Conservation (phyloP, 1,140 invertebrate genomes). For the Sesamia nonagrioides region DNA sequence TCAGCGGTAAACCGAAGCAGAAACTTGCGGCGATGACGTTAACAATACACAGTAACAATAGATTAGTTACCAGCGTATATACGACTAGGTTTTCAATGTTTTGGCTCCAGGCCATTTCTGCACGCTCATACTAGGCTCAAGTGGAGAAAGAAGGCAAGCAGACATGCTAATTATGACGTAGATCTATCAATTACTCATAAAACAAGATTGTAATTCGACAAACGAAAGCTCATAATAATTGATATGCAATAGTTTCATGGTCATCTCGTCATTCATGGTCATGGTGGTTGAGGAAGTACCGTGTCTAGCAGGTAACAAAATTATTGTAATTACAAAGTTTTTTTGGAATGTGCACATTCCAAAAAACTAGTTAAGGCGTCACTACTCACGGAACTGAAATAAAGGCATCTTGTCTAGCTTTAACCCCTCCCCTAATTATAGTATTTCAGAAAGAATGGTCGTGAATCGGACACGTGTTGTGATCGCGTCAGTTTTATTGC, state of each 20-base stretch:
- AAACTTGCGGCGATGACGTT: slow-evolving; percentile 20
- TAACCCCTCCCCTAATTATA: slow-evolving; percentile 76
- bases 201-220: background rate
- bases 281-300: background rate
- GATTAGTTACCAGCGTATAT: slow-evolving; percentile 24
- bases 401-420: slow-evolving; percentile 62
- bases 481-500: slow-evolving; percentile 55
- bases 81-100: background rate
- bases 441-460: slow-evolving; percentile 68
- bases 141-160: background rate
- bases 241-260: slow-evolving; percentile 31
- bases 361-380: slow-evolving; percentile 62
- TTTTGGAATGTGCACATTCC: slow-evolving; percentile 51
- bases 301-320: slow-evolving; percentile 28
- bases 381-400: slow-evolving; percentile 65
- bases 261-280: too few relatives aligned
- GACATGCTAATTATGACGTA: background rate
- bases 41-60: slow-evolving; percentile 22
- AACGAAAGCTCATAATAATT: slow-evolving; percentile 37
- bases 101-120: background rate
- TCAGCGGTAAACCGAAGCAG: background rate
- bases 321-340: slow-evolving; percentile 52
- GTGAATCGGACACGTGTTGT: slow-evolving; percentile 69
- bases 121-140: background rate
- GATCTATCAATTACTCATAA: background rate